Evolutionary conservation across 2,888 invertebrate genomes (phyloP), one percentile per base, ranked within the genome.

Genomic region (Trachelus tabidus): DNA sequence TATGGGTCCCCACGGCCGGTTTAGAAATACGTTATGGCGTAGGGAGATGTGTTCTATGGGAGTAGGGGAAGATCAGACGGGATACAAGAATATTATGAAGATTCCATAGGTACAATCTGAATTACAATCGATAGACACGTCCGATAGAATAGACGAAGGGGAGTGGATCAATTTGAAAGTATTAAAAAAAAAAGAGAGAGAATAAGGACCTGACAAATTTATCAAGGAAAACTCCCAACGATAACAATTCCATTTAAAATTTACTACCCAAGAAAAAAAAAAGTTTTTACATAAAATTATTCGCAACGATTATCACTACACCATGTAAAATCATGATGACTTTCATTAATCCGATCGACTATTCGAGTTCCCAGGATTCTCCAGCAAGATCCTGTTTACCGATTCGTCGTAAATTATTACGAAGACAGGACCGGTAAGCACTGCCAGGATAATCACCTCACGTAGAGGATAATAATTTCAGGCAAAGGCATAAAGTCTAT

Each of bases 161-260:
- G 69, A 71, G 78, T 78, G 74, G 76, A 83, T 83, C 83, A 79
- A 80, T 81, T 81, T 56, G 2, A 56, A 77, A 74, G 68, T 12
- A 35, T 35, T 34, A 71, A 68, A 75, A 74, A 69, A 34, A 12
- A 75, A 35, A 37, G 33, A 34, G 33, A 34, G 34, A 56, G 30
- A 75, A 23, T 88, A 85, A 83, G 84, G 84, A 88, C 88, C 87
- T 85, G 83, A 81, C 77, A 81, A 83, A 83, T 83, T 82, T 83
- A 85, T 85, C 85, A 79, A 79, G 87, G 85, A 89, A 56, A 23
- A 56, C 9, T 9, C 9, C 9, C 56, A 56, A 23, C 23, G 23
- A 56, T 56, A 56, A 15, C 23, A 56, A 9, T 56, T 9, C 56
- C 23, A 56, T 56, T 23, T 23, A 56, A 56, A 56, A 56, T 56